Conservation (phyloP, 2,113 vertebrate species). For the Noturus placidus region DNA sequence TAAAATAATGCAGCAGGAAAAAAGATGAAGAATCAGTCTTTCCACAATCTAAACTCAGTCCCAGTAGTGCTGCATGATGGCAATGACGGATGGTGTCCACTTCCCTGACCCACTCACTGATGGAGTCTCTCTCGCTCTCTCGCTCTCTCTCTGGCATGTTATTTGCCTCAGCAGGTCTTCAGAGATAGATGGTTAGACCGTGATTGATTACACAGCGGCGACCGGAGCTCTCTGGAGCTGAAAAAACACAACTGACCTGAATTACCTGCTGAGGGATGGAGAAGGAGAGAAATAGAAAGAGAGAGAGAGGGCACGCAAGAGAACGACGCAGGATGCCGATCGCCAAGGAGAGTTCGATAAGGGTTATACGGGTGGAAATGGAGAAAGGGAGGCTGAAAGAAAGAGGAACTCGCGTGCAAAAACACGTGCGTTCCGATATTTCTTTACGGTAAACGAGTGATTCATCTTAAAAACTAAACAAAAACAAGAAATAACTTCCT, state of each 20-base stretch:
- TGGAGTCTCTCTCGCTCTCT: conserved; percentile 21
- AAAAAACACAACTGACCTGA: conserved; percentile 62
- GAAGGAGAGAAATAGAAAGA: not conserved
- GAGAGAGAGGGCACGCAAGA: not conserved
- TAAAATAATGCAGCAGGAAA: conserved; percentile 1
- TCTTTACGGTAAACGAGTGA: not conserved
- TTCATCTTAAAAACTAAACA: not conserved
- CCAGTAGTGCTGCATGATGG: conserved; percentile 12
- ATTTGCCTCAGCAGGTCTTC: conserved; percentile 66
- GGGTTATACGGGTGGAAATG: not conserved
- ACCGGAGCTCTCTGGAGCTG: conserved; percentile 52
- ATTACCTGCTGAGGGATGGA: conserved; percentile 50
- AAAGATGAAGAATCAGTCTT: conserved; percentile 23
- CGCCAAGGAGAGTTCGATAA: not conserved
- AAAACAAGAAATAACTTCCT: not conserved
- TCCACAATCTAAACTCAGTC: conserved; percentile 33
- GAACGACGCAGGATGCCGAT: not conserved
- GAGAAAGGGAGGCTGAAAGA: conserved; percentile 20
- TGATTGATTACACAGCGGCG: conserved; percentile 70
- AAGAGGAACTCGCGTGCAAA: not conserved
- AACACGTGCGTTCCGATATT: not conserved
- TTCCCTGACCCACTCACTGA: conserved; percentile 35
- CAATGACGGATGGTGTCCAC: conserved; percentile 34
- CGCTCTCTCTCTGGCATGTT: conserved; percentile 53
- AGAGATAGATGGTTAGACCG: conserved; percentile 68